Percentiles rank a stretch among this genome's conserved stretches.
These are phyloP conservation scores for Acanthis flammea DNA, from an alignment of 2,797 vertebrate genomes.

Conservation along the genomic window DNA sequence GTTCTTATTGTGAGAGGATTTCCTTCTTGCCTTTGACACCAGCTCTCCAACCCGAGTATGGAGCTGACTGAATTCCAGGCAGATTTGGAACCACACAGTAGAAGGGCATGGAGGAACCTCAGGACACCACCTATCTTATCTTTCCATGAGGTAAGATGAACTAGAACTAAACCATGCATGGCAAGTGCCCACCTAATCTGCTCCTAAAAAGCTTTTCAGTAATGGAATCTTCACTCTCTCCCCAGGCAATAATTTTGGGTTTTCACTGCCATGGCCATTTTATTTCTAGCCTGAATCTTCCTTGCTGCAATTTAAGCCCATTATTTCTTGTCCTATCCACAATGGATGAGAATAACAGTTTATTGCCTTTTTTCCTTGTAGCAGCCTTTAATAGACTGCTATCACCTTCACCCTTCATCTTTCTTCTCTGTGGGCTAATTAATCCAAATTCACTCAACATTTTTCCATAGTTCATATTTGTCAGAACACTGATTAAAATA, in stretches of 20 bases:
- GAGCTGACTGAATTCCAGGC: neutral
- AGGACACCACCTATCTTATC: neutral
- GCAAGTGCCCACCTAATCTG: neutral
- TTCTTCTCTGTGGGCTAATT: neutral
- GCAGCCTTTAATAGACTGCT: constrained; percentile 3
- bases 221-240: neutral
- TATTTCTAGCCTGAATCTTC: neutral
- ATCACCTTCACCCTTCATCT: neutral
- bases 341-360: neutral
- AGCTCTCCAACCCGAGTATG: neutral
- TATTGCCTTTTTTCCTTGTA: constrained; percentile 2
- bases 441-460: neutral
- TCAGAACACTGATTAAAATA: neutral
- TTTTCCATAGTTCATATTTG: neutral
- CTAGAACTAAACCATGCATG: neutral
- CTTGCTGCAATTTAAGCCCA: neutral
- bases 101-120: neutral
- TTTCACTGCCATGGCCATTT: neutral
- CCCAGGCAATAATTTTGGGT: neutral
- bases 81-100: neutral
- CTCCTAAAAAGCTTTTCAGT: neutral
- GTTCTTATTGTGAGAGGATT: neutral
- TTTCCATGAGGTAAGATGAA: neutral
- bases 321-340: neutral
- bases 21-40: neutral